These are phyloP conservation scores for Scaptomyza parva DNA, from an alignment of 2,888 invertebrate species.

Conservation along the genomic window DNA sequence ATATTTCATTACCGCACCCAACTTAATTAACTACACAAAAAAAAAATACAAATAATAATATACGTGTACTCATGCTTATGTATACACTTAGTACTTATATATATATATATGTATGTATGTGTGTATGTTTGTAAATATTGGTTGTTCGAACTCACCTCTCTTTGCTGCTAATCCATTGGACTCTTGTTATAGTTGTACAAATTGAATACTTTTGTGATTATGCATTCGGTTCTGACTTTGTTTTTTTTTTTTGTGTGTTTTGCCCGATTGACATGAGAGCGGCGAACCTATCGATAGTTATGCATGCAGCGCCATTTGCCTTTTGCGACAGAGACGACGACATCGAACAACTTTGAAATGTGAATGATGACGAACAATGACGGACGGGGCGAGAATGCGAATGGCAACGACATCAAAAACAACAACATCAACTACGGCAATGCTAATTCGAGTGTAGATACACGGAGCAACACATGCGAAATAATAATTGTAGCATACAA, in stretches of 20 bases:
- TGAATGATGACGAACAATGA: conserved; percentile 71
- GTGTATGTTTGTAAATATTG: conserved; percentile 15
- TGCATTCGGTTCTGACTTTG: conserved; percentile 23
- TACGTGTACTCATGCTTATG: conserved; percentile 5
- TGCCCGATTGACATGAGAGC: conserved; percentile 39
- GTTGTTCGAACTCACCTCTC: conserved; percentile 41
- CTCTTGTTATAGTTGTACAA: conserved; percentile 21
- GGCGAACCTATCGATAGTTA: conserved; percentile 68
- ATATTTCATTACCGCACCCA: conserved; percentile 45
- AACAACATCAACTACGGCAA: conserved; percentile 50
- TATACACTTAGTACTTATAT: conserved; percentile 3
- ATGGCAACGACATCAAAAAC: conserved; percentile 39
- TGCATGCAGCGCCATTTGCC: conserved; percentile 69
- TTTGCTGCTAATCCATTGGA: conserved; percentile 56
- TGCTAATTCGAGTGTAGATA: conserved; percentile 74
- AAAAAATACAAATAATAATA: conserved; percentile 3
- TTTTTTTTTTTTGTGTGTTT: conserved; percentile 11
- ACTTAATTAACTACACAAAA: conserved; percentile 49
- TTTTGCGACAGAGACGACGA: conserved; percentile 45
- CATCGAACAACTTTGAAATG: conserved; percentile 63
- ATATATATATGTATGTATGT: background rate
- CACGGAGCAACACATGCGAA: conserved; percentile 67
- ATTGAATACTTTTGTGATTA: conserved; percentile 39
- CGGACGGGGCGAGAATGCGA: conserved; percentile 66
- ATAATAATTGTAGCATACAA: conserved; percentile 79